A percentile compares a stretch with the other conserved stretches of the same genome.
Evolutionary conservation across 1,140 invertebrate genomes (phyloP).

Genomic region (Phenacoccus solenopsis): DNA sequence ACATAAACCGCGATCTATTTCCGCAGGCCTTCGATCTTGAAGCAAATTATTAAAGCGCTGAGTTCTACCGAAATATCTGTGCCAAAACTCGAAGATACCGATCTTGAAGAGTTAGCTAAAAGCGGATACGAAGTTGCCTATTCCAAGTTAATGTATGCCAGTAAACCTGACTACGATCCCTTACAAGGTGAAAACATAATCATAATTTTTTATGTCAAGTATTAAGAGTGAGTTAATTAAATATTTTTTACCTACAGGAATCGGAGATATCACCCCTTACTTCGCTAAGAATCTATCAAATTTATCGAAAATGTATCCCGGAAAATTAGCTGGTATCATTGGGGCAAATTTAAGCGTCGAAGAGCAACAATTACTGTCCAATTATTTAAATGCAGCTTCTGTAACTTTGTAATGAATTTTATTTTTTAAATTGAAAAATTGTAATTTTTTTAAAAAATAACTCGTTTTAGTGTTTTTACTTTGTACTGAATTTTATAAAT

Average conservation of each 20-base stretch:
- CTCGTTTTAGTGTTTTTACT: too few species aligned
- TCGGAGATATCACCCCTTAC: constrained; percentile 35
- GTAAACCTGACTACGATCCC: constrained; percentile 57
- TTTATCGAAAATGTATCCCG: constrained; percentile 36
- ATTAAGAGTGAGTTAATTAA: not conserved
- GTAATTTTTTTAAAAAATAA: too few species aligned
- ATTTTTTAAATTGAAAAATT: too few species aligned
- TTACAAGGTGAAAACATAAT: constrained; percentile 37
- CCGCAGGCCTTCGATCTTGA: constrained; percentile 49
- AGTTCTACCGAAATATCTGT: constrained; percentile 75
- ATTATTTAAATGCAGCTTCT: constrained; percentile 37
- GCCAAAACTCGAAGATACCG: constrained; percentile 62
- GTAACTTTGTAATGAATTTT: constrained; percentile 30
- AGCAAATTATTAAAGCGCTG: constrained; percentile 63
- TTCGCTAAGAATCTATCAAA: constrained; percentile 38
- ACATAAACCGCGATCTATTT: constrained; percentile 21
- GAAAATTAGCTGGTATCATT: constrained; percentile 33
- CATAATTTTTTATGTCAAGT: too few species aligned
- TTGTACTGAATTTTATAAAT: too few species aligned
- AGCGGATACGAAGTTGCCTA: constrained; percentile 80
- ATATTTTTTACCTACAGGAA: not conserved
- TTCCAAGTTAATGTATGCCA: constrained; percentile 74
- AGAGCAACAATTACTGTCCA: constrained; percentile 30
- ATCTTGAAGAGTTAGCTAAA: constrained; percentile 71
- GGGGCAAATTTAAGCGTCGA: constrained; percentile 23